These are phyloP conservation scores for Lacanobia oleracea DNA, from an alignment of 2,888 invertebrate genomes.

Conservation along the genomic window DNA sequence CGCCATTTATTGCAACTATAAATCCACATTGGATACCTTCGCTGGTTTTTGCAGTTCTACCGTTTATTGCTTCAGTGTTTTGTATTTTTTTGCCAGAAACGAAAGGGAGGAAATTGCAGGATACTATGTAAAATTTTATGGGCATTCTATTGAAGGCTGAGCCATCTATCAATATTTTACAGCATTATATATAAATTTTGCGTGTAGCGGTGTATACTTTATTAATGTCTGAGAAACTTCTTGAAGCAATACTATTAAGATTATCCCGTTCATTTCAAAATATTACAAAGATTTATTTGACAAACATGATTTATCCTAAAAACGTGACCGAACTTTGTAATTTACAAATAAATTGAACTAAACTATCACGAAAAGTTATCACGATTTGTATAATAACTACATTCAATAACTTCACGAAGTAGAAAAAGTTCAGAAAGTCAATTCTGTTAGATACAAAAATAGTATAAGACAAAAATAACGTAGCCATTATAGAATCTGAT, in stretches of 20 bases:
- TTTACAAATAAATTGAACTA: constrained; percentile 50
- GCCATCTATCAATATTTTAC: constrained; percentile 9
- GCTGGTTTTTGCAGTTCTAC: constrained; percentile 71
- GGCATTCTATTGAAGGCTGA: not conserved
- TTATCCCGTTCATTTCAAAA: constrained; percentile 35
- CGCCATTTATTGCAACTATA: constrained; percentile 75
- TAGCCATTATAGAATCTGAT: not conserved
- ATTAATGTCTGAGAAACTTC: constrained; percentile 22
- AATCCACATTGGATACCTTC: constrained; percentile 78
- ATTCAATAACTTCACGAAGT: constrained; percentile 29
- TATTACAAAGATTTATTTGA: constrained; percentile 47
- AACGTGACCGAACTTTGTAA: constrained; percentile 47
- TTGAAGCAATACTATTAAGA: constrained; percentile 25
- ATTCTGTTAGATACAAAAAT: not conserved
- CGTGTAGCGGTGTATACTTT: constrained; percentile 1
- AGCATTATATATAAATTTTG: constrained; percentile 10
- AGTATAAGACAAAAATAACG: no score
- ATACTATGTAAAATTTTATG: constrained; percentile 52
- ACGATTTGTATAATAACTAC: constrained; percentile 49
- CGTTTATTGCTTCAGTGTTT: constrained; percentile 69
- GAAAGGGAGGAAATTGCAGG: constrained; percentile 73
- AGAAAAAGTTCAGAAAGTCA: constrained; percentile 6
- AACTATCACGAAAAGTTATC: constrained; percentile 45
- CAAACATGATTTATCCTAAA: constrained; percentile 47
- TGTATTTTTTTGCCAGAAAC: constrained; percentile 77